A percentile compares a stretch with the other conserved stretches of the same genome.
Evolutionary conservation across 2,113 vertebrate genomes (phyloP).

Genomic region (Engraulis encrasicolus): DNA sequence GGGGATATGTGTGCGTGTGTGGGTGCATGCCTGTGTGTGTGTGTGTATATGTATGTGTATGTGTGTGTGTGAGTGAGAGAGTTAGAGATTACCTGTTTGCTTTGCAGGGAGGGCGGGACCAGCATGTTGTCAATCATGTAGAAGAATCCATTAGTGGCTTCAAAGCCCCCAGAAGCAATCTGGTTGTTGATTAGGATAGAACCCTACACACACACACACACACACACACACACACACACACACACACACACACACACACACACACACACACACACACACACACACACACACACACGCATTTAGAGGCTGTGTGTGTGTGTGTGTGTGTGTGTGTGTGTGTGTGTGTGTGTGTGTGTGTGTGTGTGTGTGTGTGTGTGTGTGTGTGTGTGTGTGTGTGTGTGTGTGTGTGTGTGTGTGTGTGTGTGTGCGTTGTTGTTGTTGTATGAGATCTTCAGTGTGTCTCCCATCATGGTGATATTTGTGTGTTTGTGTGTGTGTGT

Average conservation of each 20-base stretch:
- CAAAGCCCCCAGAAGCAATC: constrained; percentile 44
- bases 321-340: background rate
- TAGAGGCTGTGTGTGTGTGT: too few relatives aligned
- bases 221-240: background rate
- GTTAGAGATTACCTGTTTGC: constrained; percentile 17
- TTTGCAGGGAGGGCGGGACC: constrained; percentile 65
- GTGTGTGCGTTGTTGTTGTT: too few relatives aligned
- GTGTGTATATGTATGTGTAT: too few relatives aligned
- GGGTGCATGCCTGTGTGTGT: too few relatives aligned
- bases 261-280: background rate
- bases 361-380: background rate
- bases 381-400: too few relatives aligned
- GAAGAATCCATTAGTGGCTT: constrained; percentile 85
- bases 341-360: background rate
- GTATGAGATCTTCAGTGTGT: too few relatives aligned
- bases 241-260: background rate
- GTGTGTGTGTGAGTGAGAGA: background rate
- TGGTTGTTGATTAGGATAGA: background rate
- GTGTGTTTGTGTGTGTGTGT: background rate
- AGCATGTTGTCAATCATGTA: constrained; percentile 84
- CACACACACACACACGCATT: background rate
- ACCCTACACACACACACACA: background rate
- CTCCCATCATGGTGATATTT: too few relatives aligned
- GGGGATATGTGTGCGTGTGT: too few relatives aligned
- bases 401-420: too few relatives aligned